Evolutionary conservation across 2,797 vertebrate species (phyloP).

Genomic region (Discoglossus pictus): DNA sequence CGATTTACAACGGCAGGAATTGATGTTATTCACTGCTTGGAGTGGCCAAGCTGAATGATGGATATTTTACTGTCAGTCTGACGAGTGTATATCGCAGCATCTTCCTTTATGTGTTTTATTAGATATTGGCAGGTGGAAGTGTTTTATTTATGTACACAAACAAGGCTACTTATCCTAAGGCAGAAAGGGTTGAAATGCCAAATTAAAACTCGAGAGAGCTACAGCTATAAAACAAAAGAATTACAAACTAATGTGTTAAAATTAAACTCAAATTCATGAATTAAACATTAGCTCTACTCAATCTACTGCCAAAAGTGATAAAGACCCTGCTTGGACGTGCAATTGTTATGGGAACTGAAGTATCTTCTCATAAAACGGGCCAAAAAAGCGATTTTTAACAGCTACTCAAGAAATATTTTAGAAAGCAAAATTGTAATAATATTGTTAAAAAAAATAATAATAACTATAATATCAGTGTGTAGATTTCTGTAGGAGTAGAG

Average conservation of each 20-base stretch:
- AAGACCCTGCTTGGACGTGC: background rate
- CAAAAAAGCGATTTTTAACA: no score
- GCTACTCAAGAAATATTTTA: no score
- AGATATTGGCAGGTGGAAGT: background rate
- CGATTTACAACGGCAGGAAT: background rate
- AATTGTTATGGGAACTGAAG: background rate
- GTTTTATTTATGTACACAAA: constrained; percentile 7
- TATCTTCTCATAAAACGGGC: no score
- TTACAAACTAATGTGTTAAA: constrained; percentile 32
- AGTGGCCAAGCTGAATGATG: background rate
- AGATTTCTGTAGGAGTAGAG: no score
- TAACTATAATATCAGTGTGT: no score
- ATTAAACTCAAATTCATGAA: constrained; percentile 23
- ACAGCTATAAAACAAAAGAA: constrained; percentile 37
- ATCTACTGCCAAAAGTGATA: constrained; percentile 14
- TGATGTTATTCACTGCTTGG: background rate
- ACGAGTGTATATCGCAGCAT: background rate
- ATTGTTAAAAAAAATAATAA: no score
- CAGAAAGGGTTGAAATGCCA: constrained; percentile 16
- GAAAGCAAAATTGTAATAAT: no score
- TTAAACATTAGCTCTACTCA: constrained; percentile 18
- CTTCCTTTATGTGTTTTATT: background rate
- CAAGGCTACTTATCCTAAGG: background rate
- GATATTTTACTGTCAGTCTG: background rate
- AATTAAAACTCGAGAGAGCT: constrained; percentile 11